These are phyloP conservation scores for Malachius bipustulatus DNA, from an alignment of 2,888 invertebrate species.

Conservation along the genomic window DNA sequence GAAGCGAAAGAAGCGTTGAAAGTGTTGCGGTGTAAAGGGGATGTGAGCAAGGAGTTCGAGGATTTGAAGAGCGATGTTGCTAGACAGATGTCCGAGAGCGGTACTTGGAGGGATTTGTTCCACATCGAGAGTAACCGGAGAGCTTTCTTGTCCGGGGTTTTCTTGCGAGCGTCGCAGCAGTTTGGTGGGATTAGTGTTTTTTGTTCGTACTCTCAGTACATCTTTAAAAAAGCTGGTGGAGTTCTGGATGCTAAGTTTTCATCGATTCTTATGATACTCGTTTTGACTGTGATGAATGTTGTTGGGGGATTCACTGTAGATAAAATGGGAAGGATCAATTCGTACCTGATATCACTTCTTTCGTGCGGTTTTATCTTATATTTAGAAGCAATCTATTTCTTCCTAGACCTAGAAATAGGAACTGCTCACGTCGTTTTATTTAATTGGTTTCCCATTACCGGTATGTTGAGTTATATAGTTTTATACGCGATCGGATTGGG, in stretches of 20 bases:
- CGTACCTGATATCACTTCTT: conserved; percentile 24
- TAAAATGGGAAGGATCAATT: conserved; percentile 25
- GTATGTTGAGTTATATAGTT: conserved; percentile 18
- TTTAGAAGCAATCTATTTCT: conserved; percentile 25
- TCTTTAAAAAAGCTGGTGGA: conserved; percentile 30
- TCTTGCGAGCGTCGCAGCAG: conserved; percentile 28
- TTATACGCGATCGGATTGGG: conserved; percentile 24
- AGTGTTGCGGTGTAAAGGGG: conserved; percentile 20
- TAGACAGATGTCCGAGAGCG: conserved; percentile 29
- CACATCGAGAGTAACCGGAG: conserved; percentile 24
- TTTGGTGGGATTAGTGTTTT: conserved; percentile 27
- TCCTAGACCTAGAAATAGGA: conserved; percentile 19
- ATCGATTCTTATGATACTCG: conserved; percentile 25
- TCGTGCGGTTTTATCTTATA: conserved; percentile 21
- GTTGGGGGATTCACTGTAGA: conserved; percentile 22
- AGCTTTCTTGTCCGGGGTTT: conserved; percentile 25
- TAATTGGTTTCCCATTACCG: conserved; percentile 26
- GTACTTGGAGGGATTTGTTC: conserved; percentile 27
- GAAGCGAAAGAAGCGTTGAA: conserved; percentile 24
- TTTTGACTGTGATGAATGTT: conserved; percentile 17
- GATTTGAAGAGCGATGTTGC: conserved; percentile 24
- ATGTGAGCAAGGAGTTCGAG: conserved; percentile 23
- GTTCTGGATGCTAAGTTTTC: conserved; percentile 25
- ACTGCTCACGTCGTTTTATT: conserved; percentile 16
- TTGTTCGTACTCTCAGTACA: conserved; percentile 25